Base-by-base conservation (phyloP, 2,113 vertebrate genomes). In the Tauraco erythrolophus region DNA sequence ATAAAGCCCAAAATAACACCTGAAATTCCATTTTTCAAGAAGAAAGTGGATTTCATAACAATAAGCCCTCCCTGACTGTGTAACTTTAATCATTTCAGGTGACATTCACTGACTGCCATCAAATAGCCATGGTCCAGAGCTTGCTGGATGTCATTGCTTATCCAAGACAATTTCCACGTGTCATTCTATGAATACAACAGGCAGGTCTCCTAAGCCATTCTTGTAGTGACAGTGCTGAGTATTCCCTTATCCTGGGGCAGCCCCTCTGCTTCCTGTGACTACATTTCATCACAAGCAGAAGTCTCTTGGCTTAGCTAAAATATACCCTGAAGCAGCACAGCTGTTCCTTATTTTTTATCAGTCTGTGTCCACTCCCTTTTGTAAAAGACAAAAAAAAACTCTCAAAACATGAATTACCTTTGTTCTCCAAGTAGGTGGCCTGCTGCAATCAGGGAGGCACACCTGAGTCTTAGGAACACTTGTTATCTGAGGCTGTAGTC, bases 161-260 rank as follows among this genome's bases (percentile, higher is more conserved):
- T 31, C 69, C 60, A 28, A 39, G 64, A n/a, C 28, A 9, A 35
- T 37, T 37, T 66, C 69, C 25, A 50, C 8, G 2, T 61, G 45
- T n/a, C 27, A 24, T 39, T 51, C 57, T 21, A 0, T 6, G 23
- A 54, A 9, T 23, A 4, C 7, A 53, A n/a, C 18, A 35, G 33
- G 53, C 51, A 39, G 11, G 13, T 41, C 33, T 75, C 60, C 2
- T 5, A n/a, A 7, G 9, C 18, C 16, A 3, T 74, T 62, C 66
- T 53, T 45, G 51, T 0, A 28, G 46, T 1, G 11, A 54, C 89
- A 33, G 33, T 16, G 80, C 51, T 41, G 65, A 72, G 51, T 31
- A 14, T 28, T 57, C 53, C 80, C 31, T 0, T 53, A 25, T 89
- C n/a, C 46, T 61, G 54, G 71, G 87, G 54, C 84, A 66, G n/a